phyloP scores from a whole-genome alignment of 2,113 vertebrate species.

The Aphelocoma coerulescens region DNA sequence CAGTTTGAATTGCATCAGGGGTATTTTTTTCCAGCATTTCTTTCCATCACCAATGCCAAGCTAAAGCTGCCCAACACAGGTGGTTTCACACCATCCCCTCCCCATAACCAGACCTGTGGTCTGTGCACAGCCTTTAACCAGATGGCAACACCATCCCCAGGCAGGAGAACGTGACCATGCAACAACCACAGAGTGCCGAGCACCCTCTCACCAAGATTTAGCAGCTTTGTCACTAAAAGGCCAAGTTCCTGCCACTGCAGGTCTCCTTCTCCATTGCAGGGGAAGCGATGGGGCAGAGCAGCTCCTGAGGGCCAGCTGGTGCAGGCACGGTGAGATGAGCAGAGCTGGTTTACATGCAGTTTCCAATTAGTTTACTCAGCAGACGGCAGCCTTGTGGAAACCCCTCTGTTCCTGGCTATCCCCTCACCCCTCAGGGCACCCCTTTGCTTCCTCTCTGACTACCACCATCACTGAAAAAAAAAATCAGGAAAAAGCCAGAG shows the following conservation, averaged over 20 bases:
- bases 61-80: neutral
- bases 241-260: neutral
- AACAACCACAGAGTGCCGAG: neutral
- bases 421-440: neutral
- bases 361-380: neutral
- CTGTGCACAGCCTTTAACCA: neutral
- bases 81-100: neutral
- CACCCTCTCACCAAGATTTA: neutral
- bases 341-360: neutral
- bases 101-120: accelerated
- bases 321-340: neutral
- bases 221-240: neutral
- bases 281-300: neutral
- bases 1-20: neutral
- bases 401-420: neutral
- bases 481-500: neutral
- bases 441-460: neutral
- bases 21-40: neutral
- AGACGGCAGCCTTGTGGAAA: neutral
- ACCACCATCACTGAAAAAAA: neutral
- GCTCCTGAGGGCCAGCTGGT: neutral
- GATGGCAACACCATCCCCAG: accelerated
- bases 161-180: accelerated
- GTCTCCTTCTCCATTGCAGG: neutral
- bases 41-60: neutral